phyloP scores from a whole-genome alignment of 2,113 vertebrate genomes.

The Microcebus jonahi region DNA sequence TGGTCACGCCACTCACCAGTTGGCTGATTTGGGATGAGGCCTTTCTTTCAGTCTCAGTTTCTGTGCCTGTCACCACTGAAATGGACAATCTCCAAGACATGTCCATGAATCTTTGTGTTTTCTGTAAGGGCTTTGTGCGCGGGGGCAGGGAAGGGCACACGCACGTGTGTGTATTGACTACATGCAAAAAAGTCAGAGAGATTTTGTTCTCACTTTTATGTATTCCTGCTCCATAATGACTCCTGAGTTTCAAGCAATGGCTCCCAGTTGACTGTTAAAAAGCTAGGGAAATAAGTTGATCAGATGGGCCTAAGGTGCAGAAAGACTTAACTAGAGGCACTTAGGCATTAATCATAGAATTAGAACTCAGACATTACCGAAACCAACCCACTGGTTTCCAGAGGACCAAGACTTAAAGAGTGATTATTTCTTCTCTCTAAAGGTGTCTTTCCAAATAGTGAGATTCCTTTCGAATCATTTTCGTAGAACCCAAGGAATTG shows the following conservation, averaged over 20 bases:
- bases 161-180: no score
- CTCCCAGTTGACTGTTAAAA: background rate
- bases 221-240: background rate
- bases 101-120: background rate
- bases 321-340: background rate
- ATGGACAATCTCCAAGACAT: background rate
- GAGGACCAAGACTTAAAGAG: no score
- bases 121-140: background rate
- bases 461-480: background rate
- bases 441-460: background rate
- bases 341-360: background rate
- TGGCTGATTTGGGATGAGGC: background rate
- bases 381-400: background rate
- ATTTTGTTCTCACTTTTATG: background rate
- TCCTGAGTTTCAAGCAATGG: background rate
- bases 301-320: background rate
- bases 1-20: background rate
- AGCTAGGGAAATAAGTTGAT: background rate
- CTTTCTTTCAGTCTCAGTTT: background rate
- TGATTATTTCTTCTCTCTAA: background rate
- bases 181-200: background rate
- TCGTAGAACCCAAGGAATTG: background rate
- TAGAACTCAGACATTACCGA: background rate
- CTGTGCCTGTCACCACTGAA: background rate
- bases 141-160: no score